phyloP scores from a whole-genome alignment of 2,113 vertebrate species.

The Caretta caretta region DNA sequence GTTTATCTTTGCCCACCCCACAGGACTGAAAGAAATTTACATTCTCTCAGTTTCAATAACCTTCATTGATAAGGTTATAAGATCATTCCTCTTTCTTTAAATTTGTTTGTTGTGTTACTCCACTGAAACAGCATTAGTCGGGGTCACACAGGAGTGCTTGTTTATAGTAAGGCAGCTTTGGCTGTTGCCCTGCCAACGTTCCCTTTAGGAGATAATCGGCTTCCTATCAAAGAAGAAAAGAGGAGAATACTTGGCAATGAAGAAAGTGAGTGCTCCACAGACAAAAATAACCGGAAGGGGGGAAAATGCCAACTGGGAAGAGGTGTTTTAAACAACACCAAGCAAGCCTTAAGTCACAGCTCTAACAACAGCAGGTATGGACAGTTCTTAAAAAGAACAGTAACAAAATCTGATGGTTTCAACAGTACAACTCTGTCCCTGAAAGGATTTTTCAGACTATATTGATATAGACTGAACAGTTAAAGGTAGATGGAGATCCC shows the following conservation, averaged over 20 bases:
- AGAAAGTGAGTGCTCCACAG: background rate
- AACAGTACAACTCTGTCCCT: background rate
- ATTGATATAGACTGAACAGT: background rate
- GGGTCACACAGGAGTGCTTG: background rate
- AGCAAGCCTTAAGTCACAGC: background rate
- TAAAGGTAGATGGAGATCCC: background rate
- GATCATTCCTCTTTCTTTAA: background rate
- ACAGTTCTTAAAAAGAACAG: background rate
- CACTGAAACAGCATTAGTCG: background rate
- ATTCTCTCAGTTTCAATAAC: background rate
- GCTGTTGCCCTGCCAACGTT: background rate
- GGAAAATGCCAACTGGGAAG: background rate
- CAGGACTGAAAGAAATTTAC: background rate
- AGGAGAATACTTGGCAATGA: background rate
- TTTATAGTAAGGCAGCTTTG: background rate
- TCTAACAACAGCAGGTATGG: background rate
- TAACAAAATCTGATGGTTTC: background rate
- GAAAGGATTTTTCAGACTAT: background rate
- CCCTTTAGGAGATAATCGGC: slow-evolving; percentile 17
- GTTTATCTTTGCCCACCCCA: background rate
- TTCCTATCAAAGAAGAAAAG: background rate
- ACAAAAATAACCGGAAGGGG: background rate
- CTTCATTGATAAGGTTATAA: background rate
- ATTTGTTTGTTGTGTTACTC: background rate
- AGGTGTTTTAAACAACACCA: background rate